Evolutionary conservation across 2,888 invertebrate species (phyloP).

Genomic region (Rhingia campestris): DNA sequence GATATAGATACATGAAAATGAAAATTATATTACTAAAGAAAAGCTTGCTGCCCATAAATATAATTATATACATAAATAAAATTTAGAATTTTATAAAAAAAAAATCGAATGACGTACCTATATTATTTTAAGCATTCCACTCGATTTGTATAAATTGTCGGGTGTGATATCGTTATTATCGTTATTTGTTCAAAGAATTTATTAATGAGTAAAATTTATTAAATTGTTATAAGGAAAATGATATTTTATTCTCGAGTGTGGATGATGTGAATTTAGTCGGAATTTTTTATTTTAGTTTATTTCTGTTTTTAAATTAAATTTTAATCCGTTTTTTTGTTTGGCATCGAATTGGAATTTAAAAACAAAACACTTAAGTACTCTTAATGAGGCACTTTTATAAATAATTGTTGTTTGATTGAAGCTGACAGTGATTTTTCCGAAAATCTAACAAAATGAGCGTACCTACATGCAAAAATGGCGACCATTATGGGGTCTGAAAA

Average conservation of each 20-base stretch:
- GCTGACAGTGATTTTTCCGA: no score
- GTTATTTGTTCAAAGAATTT: conserved; percentile 1
- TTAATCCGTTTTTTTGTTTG: no score
- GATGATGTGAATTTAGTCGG: neutral
- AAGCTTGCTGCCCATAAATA: conserved; percentile 18
- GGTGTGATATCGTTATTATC: conserved; percentile 13
- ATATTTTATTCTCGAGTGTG: neutral
- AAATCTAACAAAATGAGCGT: no score
- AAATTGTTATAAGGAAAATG: neutral
- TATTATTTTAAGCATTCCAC: neutral
- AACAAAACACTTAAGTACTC: no score
- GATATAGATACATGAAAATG: neutral
- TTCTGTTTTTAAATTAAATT: neutral
- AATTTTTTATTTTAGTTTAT: neutral
- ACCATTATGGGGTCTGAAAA: no score
- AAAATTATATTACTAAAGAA: conserved; percentile 13
- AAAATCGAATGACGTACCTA: neutral
- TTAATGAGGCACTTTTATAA: no score
- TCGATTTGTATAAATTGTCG: neutral
- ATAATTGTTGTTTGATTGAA: no score
- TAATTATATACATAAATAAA: conserved; percentile 1
- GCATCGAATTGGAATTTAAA: no score
- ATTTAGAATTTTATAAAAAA: neutral
- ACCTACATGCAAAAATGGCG: no score
- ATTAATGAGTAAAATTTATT: neutral